Percentiles rank a stretch among this genome's conserved stretches.
These are phyloP conservation scores for Microplitis demolitor DNA, from an alignment of 1,140 invertebrate species.

Conservation along the genomic window DNA sequence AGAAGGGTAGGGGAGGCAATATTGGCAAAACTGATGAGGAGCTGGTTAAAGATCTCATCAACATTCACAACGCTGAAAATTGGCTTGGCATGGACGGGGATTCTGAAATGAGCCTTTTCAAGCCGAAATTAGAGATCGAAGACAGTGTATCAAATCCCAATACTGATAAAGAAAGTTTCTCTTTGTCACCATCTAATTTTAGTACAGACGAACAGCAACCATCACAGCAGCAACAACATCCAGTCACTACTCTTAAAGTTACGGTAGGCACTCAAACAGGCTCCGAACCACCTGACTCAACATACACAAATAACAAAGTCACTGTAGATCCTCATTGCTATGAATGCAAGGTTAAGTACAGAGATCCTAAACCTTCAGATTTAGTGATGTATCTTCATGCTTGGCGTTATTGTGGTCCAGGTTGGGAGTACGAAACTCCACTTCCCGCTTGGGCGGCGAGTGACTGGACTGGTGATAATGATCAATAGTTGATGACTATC, in stretches of 20 bases:
- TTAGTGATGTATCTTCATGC: slow-evolving; percentile 96
- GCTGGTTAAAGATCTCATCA: slow-evolving; percentile 85
- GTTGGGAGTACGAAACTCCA: slow-evolving; percentile 88
- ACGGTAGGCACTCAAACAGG: slow-evolving; percentile 84
- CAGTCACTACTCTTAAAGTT: slow-evolving; percentile 63
- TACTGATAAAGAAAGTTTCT: slow-evolving; percentile 51
- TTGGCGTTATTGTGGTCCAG: slow-evolving; percentile 88
- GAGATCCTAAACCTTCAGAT: slow-evolving; percentile 88
- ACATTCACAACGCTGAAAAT: slow-evolving; percentile 91
- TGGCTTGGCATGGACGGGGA: slow-evolving; percentile 91
- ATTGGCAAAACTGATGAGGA: slow-evolving; percentile 91
- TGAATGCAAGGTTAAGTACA: slow-evolving; percentile 88
- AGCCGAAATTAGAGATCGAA: slow-evolving; percentile 71
- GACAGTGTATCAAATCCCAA: slow-evolving; percentile 55
- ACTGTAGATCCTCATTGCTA: slow-evolving; percentile 86
- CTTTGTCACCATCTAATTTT: slow-evolving; percentile 49
- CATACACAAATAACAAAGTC: slow-evolving; percentile 76
- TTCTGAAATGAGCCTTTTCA: slow-evolving; percentile 79
- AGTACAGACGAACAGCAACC: slow-evolving; percentile 53
- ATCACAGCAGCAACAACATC: slow-evolving; percentile 23
- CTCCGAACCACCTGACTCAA: slow-evolving; percentile 71
- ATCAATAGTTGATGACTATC: slow-evolving; percentile 51
- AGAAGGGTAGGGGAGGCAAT: slow-evolving; percentile 90
- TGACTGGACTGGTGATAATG: slow-evolving; percentile 70
- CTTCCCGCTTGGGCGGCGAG: slow-evolving; percentile 85